Evolutionary conservation across 2,797 vertebrate species (phyloP).

Genomic region (Catostomus latipinnis): DNA sequence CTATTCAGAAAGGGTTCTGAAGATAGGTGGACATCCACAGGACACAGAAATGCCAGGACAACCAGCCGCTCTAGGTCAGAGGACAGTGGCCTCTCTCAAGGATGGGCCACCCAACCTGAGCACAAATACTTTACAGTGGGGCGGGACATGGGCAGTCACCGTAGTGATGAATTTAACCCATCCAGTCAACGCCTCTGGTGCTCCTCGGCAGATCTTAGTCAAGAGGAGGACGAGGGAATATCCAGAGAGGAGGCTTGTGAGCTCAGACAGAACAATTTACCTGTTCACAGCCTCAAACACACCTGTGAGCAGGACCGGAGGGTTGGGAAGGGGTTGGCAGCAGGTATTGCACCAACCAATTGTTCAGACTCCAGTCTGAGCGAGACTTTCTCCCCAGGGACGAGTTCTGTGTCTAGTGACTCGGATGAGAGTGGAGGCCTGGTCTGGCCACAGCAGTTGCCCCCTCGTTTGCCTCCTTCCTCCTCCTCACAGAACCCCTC

Average conservation of each 20-base stretch:
- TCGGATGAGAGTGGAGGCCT: slow-evolving; percentile 88
- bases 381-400: slow-evolving; percentile 84
- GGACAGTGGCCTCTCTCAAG: slow-evolving; percentile 81
- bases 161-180: slow-evolving; percentile 44
- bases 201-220: slow-evolving; percentile 87
- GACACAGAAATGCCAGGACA: slow-evolving; percentile 74
- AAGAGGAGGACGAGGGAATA: slow-evolving; percentile 75
- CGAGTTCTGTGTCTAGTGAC: slow-evolving; percentile 87
- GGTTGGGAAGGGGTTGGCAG: slow-evolving; percentile 69
- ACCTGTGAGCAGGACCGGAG: slow-evolving; percentile 49
- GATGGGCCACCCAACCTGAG: slow-evolving; percentile 64
- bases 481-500: slow-evolving; percentile 72
- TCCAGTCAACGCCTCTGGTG: slow-evolving; percentile 77
- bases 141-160: slow-evolving; percentile 68
- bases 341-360: slow-evolving; percentile 66
- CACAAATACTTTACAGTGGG: slow-evolving; percentile 83
- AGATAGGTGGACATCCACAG: slow-evolving; percentile 61
- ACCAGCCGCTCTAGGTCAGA: slow-evolving; percentile 85
- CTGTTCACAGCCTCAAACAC: slow-evolving; percentile 55
- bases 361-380: slow-evolving; percentile 87
- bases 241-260: slow-evolving; percentile 46
- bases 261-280: slow-evolving; percentile 56
- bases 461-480: slow-evolving; percentile 80
- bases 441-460: slow-evolving; percentile 91
- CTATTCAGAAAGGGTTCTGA: slow-evolving; percentile 78